Base-by-base conservation (phyloP, 92 coral and sea anemone genomes). In the Actinernus sp. region DNA sequence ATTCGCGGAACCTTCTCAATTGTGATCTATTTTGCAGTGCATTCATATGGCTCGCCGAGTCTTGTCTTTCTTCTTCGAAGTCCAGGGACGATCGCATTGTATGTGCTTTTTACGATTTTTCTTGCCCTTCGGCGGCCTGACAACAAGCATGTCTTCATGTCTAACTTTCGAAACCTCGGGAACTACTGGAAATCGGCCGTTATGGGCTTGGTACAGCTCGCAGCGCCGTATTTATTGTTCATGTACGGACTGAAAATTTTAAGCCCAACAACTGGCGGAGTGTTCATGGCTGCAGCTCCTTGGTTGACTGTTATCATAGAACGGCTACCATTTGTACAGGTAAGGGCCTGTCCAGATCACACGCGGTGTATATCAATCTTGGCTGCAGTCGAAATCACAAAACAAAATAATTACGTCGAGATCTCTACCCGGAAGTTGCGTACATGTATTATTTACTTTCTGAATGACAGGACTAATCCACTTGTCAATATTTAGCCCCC, bases 1-100 rank as follows among this genome's bases (percentile, higher is more conserved):
- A 81, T 95, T 30, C 93, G 99, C 20, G 99, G 99, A 43, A 86
- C 92, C 3, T 95, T 95, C 49, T 73, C 96, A 4, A 83, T 88
- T 9, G 89, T 46, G 49, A 76, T 95, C 23, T 70, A 91, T 41
- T 91, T 87, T 45, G 97, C 97, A 4, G 83, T 92, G 20, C 54
- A 18, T 26, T 65, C 97, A 2, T 95, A 78, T 75, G 56, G 39
- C 14, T 75, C 92, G 5, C 86, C 99, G 11, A 84, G 95, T 33
- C 79, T 95, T 17, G 82, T 95, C 7, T 95, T 95, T 70, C 73
- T 95, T 19, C 92, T 95, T 25, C 95, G 97, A 31, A 91, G 92
- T 26, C 99, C 99, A 48, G 99, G 99, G 9, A 76, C 97, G 27
- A 60, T 95, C 18, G 49, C 58, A 0, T 45, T 95, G 75, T 95